phyloP scores from a whole-genome alignment of 2,113 vertebrate species.

The Peucedramus taeniatus region DNA sequence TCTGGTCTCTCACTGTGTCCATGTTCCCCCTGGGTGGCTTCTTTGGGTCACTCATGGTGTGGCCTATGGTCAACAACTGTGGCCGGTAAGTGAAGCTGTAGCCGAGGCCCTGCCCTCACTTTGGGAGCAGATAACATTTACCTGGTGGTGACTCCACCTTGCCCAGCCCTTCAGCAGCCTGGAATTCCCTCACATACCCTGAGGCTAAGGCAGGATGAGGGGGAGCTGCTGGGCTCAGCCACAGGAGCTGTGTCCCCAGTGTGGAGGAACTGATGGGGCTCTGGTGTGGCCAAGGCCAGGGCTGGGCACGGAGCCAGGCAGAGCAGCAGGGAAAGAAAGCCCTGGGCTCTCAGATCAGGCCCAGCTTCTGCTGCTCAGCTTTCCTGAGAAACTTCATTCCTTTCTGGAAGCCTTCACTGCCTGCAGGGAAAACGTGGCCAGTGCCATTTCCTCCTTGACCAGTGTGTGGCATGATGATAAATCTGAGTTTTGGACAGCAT shows the following conservation, averaged over 20 bases:
- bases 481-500: neutral
- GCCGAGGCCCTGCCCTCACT: rapidly evolving
- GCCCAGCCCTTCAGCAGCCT: neutral
- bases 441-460: neutral
- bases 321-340: rapidly evolving
- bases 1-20: conserved; percentile 93
- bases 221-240: neutral
- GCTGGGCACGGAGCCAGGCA: neutral
- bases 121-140: neutral
- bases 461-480: neutral
- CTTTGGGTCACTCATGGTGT: conserved; percentile 88
- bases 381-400: neutral
- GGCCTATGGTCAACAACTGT: conserved; percentile 81
- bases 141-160: rapidly evolving
- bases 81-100: conserved; percentile 77
- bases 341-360: neutral
- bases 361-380: neutral
- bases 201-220: rapidly evolving
- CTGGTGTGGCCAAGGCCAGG: rapidly evolving
- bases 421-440: neutral
- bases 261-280: neutral
- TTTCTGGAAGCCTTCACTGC: neutral
- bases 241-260: rapidly evolving
- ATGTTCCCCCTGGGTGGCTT: conserved; percentile 92
- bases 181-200: too few relatives aligned